A percentile compares a stretch with the other conserved stretches of the same genome.
Evolutionary conservation across 2,797 vertebrate species (phyloP).

Genomic region (Babyrousa celebensis): DNA sequence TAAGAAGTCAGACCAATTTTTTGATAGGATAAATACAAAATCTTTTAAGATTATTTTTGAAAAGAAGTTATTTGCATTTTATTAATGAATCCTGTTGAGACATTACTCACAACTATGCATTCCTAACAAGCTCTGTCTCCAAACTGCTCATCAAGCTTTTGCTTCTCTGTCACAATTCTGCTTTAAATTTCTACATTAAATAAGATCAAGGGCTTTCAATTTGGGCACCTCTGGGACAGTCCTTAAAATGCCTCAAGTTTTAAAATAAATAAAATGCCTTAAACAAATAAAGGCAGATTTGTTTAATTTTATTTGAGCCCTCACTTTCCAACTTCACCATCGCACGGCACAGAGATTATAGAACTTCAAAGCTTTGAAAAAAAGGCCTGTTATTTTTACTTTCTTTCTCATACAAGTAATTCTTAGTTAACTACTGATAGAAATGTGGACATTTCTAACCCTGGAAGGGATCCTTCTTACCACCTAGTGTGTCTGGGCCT

Average conservation of each 20-base stretch:
- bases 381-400: not conserved
- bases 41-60: not conserved
- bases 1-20: not conserved
- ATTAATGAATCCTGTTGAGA: not conserved
- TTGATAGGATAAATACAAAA: conserved; percentile 26
- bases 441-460: not conserved
- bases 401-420: not conserved
- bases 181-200: not conserved
- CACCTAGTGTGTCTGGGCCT: not conserved
- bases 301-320: not conserved
- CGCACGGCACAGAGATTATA: not conserved
- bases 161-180: not conserved
- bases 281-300: not conserved
- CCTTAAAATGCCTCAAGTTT: not conserved
- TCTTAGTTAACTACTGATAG: not conserved
- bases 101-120: not conserved
- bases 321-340: not conserved
- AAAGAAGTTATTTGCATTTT: not conserved
- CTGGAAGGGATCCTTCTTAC: not conserved
- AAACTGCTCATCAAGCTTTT: not conserved
- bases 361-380: not conserved
- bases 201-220: not conserved
- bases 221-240: not conserved
- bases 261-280: not conserved
- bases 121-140: not conserved